phyloP scores from a whole-genome alignment of 1,140 invertebrate genomes.

The Doryteuthis pealeii region DNA sequence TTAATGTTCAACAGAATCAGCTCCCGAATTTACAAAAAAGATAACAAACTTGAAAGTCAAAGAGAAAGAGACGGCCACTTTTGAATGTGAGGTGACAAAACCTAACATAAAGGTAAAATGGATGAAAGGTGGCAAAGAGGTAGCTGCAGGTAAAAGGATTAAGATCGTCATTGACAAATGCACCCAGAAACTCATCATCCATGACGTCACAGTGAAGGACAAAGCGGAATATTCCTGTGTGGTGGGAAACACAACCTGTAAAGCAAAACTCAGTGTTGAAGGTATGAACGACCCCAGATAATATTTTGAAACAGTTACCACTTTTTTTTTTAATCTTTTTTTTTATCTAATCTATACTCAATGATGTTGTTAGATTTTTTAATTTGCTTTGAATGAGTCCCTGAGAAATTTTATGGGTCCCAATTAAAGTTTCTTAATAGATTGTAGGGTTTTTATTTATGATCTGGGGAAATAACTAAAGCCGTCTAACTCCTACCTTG shows the following conservation, averaged over 20 bases:
- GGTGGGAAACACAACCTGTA: constrained; percentile 38
- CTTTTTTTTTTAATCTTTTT: no score
- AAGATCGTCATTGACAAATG: constrained; percentile 31
- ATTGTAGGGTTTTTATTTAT: no score
- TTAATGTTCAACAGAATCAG: constrained; percentile 51
- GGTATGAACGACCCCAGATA: constrained; percentile 33
- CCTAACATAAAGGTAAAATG: constrained; percentile 42
- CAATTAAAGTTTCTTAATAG: no score
- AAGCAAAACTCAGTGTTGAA: constrained; percentile 46
- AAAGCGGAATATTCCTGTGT: constrained; percentile 37
- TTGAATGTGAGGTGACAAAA: constrained; percentile 70
- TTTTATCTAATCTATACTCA: no score
- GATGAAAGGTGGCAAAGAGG: constrained; percentile 37
- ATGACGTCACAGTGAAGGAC: constrained; percentile 36
- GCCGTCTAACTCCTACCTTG: no score
- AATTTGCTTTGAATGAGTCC: no score
- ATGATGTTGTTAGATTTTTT: no score
- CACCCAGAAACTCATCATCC: constrained; percentile 38
- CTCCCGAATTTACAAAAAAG: constrained; percentile 94
- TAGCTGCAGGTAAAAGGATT: constrained; percentile 29
- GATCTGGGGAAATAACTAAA: no score
- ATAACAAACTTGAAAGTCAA: constrained; percentile 87
- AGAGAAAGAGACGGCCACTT: constrained; percentile 89
- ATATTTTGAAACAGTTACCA: no score
- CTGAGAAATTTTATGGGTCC: no score